phyloP scores from a whole-genome alignment of 2,797 vertebrate genomes.

The Microchirus variegatus region DNA sequence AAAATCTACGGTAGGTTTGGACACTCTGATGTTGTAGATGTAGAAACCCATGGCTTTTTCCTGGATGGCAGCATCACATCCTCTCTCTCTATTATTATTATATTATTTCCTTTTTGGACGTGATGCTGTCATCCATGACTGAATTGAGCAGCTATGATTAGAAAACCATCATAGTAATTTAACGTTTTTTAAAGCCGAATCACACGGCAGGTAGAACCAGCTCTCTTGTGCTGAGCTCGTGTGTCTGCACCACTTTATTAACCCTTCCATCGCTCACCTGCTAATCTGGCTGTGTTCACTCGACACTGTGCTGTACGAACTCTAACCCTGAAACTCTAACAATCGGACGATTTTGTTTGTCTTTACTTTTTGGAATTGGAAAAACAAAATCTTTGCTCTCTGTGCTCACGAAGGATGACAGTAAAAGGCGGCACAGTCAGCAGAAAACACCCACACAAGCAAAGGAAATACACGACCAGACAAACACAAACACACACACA shows the following conservation, averaged over 20 bases:
- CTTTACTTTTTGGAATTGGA: conserved; percentile 65
- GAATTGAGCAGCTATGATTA: conserved; percentile 9
- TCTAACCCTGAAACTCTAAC: conserved; percentile 52
- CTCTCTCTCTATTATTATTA: too few species aligned
- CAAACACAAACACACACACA: not conserved
- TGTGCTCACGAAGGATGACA: conserved; percentile 76
- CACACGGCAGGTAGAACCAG: conserved; percentile 16
- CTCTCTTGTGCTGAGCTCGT: conserved; percentile 32
- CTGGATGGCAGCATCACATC: conserved; percentile 43
- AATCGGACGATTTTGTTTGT: conserved; percentile 56
- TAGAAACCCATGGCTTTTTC: conserved; percentile 30
- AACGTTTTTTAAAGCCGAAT: conserved; percentile 13
- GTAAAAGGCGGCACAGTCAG: conserved; percentile 82
- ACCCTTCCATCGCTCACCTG: conserved; percentile 49
- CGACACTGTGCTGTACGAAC: too few species aligned
- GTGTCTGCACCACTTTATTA: conserved; percentile 38
- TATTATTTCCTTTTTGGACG: conserved; percentile 29
- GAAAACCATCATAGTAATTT: conserved; percentile 13
- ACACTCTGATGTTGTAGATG: conserved; percentile 35
- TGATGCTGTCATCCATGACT: conserved; percentile 42
- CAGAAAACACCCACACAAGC: conserved; percentile 28
- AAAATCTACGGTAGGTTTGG: conserved; percentile 25
- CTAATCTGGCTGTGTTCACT: conserved; percentile 38
- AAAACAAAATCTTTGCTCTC: conserved; percentile 71
- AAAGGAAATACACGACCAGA: not conserved